Percentiles rank a stretch among this genome's conserved stretches.
These are phyloP conservation scores for Macrosteles quadrilineatus DNA, from an alignment of 1,140 invertebrate species.

Conservation along the genomic window DNA sequence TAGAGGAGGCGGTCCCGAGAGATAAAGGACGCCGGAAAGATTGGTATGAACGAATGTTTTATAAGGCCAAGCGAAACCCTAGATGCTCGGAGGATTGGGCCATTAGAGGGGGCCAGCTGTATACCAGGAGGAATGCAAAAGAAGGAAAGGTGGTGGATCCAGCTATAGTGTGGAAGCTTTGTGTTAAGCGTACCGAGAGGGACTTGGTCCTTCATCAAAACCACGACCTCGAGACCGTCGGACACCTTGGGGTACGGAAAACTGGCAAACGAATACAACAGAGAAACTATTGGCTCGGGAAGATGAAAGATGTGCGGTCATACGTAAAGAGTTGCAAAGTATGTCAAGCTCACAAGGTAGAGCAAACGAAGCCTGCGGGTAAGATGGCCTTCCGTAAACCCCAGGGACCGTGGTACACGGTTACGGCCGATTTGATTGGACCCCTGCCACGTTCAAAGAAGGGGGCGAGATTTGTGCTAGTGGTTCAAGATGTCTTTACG, in stretches of 20 bases:
- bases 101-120: background rate
- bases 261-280: constrained; percentile 35
- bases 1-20: background rate
- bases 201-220: constrained; percentile 37
- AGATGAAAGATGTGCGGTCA: constrained; percentile 35
- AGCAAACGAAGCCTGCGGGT: constrained; percentile 40
- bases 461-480: constrained; percentile 47
- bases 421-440: too few relatives aligned
- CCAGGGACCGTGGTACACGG: too few relatives aligned
- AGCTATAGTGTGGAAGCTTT: constrained; percentile 43
- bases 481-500: constrained; percentile 48
- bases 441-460: constrained; percentile 41
- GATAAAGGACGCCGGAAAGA: background rate
- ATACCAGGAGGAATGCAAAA: too few relatives aligned
- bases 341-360: constrained; percentile 45
- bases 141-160: background rate
- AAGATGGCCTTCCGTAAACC: constrained; percentile 46
- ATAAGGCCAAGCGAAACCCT: background rate
- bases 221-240: constrained; percentile 40
- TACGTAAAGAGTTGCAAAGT: constrained; percentile 39
- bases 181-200: constrained; percentile 37
- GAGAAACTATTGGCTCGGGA: constrained; percentile 44
- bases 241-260: constrained; percentile 41
- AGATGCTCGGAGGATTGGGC: background rate
- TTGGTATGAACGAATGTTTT: background rate